Evolutionary conservation across 2,888 invertebrate genomes (phyloP).

Genomic region (Thysanoteuthis rhombus): DNA sequence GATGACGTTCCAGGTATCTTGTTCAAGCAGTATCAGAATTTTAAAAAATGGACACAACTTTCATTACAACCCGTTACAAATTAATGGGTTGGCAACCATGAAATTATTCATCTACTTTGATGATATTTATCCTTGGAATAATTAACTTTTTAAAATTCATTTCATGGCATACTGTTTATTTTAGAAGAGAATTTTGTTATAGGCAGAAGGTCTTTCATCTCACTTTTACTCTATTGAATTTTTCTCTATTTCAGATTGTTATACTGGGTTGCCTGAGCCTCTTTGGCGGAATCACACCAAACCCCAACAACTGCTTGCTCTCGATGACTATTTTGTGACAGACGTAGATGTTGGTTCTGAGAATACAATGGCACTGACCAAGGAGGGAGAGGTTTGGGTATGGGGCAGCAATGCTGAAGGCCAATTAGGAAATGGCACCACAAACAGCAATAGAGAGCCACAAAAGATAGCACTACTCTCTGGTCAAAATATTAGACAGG

Average conservation of each 20-base stretch:
- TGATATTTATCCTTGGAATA: too few relatives aligned
- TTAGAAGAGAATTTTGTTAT: too few relatives aligned
- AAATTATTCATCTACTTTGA: too few relatives aligned
- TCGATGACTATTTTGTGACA: constrained; percentile 71
- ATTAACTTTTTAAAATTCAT: too few relatives aligned
- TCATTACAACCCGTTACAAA: too few relatives aligned
- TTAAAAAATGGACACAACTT: too few relatives aligned
- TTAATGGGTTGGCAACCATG: too few relatives aligned
- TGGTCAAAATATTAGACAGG: constrained; percentile 73
- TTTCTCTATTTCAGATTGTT: constrained; percentile 69
- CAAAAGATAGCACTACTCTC: constrained; percentile 71
- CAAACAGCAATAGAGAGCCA: constrained; percentile 72
- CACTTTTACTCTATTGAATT: background rate
- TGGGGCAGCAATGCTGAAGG: constrained; percentile 77
- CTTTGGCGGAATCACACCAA: constrained; percentile 70
- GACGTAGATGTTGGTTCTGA: constrained; percentile 75
- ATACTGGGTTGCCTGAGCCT: constrained; percentile 73
- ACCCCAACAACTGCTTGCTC: constrained; percentile 71
- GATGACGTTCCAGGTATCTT: too few relatives aligned
- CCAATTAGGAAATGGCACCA: constrained; percentile 74
- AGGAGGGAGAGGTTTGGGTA: constrained; percentile 73
- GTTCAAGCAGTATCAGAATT: too few relatives aligned
- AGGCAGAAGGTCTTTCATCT: background rate
- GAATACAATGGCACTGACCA: constrained; percentile 73
- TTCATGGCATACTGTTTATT: too few relatives aligned